Conservation (phyloP, 2,888 invertebrate genomes). For the Drosophila nr. medialis region DNA sequence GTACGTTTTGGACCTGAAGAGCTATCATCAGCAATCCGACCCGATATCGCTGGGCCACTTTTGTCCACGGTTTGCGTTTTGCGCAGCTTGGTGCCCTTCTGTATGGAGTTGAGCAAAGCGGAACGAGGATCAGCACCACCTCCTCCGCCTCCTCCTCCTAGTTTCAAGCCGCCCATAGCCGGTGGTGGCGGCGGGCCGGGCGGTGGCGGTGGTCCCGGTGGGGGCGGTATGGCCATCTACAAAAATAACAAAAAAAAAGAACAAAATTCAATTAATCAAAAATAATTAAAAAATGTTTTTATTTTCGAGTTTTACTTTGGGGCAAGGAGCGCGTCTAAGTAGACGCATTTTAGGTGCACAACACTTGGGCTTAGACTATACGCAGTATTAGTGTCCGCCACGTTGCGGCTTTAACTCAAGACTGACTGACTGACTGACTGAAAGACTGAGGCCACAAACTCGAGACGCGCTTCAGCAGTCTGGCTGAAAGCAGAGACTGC, state of each 20-base stretch:
- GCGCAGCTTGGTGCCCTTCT: constrained; percentile 92
- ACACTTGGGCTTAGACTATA: background rate
- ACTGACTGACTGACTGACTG: constrained; percentile 27
- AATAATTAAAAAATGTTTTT: background rate
- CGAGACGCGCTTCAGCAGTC: constrained; percentile 31
- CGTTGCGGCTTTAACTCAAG: constrained; percentile 39
- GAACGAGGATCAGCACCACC: constrained; percentile 87
- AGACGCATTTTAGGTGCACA: constrained; percentile 52
- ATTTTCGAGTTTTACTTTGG: constrained; percentile 38
- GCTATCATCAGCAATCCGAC: constrained; percentile 82
- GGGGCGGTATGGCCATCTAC: constrained; percentile 86
- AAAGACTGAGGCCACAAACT: constrained; percentile 23
- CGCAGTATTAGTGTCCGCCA: constrained; percentile 39
- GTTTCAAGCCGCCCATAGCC: constrained; percentile 83
- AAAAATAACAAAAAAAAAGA: constrained; percentile 7
- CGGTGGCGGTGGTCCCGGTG: constrained; percentile 87
- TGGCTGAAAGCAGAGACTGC: constrained; percentile 32
- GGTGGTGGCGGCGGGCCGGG: constrained; percentile 89
- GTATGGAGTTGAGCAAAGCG: constrained; percentile 92
- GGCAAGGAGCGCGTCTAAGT: constrained; percentile 48
- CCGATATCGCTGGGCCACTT: constrained; percentile 92
- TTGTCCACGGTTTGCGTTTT: constrained; percentile 96
- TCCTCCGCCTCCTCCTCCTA: constrained; percentile 67
- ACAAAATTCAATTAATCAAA: background rate
- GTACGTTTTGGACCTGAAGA: constrained; percentile 36